Evolutionary conservation across 2,888 invertebrate genomes (phyloP).

Genomic region (Spialia ferax): DNA sequence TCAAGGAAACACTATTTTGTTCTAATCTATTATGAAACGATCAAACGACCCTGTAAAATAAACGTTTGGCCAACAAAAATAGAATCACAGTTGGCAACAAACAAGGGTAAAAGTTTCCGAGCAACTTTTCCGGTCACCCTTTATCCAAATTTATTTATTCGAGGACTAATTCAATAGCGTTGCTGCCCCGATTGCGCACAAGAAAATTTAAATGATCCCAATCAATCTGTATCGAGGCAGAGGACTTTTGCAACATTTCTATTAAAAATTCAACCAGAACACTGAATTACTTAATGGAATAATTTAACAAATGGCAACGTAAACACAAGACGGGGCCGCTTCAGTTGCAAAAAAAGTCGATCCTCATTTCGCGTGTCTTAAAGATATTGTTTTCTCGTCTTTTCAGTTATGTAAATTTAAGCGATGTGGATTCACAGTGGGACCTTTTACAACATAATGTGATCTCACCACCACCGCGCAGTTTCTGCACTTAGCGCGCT

Average conservation of each 20-base stretch:
- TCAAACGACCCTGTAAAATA: slow-evolving; percentile 38
- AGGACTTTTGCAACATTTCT: slow-evolving; percentile 72
- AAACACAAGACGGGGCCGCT: slow-evolving; percentile 76
- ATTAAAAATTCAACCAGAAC: slow-evolving; percentile 81
- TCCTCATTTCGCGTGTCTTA: slow-evolving; percentile 67
- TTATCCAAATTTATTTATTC: slow-evolving; percentile 71
- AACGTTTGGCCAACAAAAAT: slow-evolving; percentile 46
- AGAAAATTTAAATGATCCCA: slow-evolving; percentile 80
- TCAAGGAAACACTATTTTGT: neutral
- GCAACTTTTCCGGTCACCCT: slow-evolving; percentile 55
- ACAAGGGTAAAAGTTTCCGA: slow-evolving; percentile 50
- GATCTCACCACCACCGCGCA: slow-evolving; percentile 66
- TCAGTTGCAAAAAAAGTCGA: slow-evolving; percentile 66
- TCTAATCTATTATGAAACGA: neutral
- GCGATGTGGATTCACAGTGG: slow-evolving; percentile 47
- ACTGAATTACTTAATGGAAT: slow-evolving; percentile 81
- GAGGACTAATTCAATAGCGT: slow-evolving; percentile 74
- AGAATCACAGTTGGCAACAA: slow-evolving; percentile 44
- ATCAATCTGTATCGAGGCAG: slow-evolving; percentile 73
- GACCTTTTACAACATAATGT: slow-evolving; percentile 81
- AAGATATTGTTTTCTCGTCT: slow-evolving; percentile 72
- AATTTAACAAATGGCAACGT: slow-evolving; percentile 78
- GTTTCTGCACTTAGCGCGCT: slow-evolving; percentile 67
- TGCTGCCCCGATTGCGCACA: slow-evolving; percentile 70
- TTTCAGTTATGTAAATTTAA: slow-evolving; percentile 80